Evolutionary conservation across 2,797 vertebrate species (phyloP).

Genomic region (Ataeniobius toweri): DNA sequence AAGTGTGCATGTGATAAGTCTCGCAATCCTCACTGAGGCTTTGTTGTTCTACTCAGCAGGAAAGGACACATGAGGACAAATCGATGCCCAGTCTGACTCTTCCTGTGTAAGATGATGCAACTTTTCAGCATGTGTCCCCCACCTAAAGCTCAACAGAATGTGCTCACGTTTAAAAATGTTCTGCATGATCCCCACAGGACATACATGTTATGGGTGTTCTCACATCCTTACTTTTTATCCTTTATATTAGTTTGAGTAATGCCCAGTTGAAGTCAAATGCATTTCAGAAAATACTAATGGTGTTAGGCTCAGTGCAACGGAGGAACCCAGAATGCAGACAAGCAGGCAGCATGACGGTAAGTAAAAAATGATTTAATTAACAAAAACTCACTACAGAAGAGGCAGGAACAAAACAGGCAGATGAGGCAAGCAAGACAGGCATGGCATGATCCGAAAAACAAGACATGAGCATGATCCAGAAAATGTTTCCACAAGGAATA

Average conservation of each 20-base stretch:
- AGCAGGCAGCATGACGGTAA: too few relatives aligned
- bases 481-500: too few relatives aligned
- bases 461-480: too few relatives aligned
- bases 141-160: background rate
- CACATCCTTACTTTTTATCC: background rate
- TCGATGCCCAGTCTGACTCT: conserved; percentile 27
- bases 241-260: background rate
- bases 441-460: too few relatives aligned
- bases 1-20: background rate
- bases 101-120: conserved; percentile 4
- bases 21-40: conserved; percentile 35
- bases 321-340: too few relatives aligned
- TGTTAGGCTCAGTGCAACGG: too few relatives aligned
- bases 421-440: too few relatives aligned
- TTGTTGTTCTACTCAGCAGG: conserved; percentile 30
- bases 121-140: background rate
- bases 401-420: too few relatives aligned
- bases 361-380: too few relatives aligned
- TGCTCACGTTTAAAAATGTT: background rate
- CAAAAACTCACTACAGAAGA: too few relatives aligned
- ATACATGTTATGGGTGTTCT: background rate
- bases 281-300: background rate
- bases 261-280: background rate
- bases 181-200: background rate
- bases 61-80: conserved; percentile 26